Conservation (phyloP, 2,113 vertebrate genomes). For the Varanus salvator region DNA sequence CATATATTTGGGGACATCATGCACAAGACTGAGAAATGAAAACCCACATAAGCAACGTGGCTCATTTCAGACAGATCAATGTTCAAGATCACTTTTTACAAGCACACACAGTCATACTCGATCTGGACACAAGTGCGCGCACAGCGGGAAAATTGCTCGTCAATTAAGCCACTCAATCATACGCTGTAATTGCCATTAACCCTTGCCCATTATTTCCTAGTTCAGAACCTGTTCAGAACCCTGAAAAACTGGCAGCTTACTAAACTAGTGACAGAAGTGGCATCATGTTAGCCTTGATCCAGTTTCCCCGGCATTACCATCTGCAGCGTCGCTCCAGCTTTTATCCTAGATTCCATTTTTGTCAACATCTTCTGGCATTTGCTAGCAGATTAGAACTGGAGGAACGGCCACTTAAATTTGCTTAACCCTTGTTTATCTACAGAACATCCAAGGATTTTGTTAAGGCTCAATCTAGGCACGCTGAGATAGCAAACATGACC, state of each 20-base stretch:
- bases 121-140: slow-evolving; percentile 28
- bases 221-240: slow-evolving; percentile 39
- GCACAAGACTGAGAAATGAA: not conserved
- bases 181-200: slow-evolving; percentile 63
- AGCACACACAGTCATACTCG: not conserved
- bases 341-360: slow-evolving; percentile 56
- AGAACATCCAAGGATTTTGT: not conserved
- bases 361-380: slow-evolving; percentile 50
- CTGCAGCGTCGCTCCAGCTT: slow-evolving; percentile 53
- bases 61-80: not conserved
- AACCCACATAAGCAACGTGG: too few relatives aligned
- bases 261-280: slow-evolving; percentile 44
- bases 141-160: slow-evolving; percentile 66
- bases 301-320: slow-evolving; percentile 5
- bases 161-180: slow-evolving; percentile 70
- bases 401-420: not conserved
- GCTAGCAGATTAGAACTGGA: slow-evolving; percentile 18
- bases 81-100: not conserved
- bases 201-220: slow-evolving; percentile 49
- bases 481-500: too few relatives aligned
- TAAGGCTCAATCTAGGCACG: too few relatives aligned
- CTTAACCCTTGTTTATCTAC: not conserved
- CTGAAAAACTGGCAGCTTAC: slow-evolving; percentile 59
- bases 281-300: slow-evolving; percentile 59
- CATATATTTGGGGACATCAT: not conserved